phyloP scores from a whole-genome alignment of 2,797 vertebrate species.

The Peromyscus attwateri region DNA sequence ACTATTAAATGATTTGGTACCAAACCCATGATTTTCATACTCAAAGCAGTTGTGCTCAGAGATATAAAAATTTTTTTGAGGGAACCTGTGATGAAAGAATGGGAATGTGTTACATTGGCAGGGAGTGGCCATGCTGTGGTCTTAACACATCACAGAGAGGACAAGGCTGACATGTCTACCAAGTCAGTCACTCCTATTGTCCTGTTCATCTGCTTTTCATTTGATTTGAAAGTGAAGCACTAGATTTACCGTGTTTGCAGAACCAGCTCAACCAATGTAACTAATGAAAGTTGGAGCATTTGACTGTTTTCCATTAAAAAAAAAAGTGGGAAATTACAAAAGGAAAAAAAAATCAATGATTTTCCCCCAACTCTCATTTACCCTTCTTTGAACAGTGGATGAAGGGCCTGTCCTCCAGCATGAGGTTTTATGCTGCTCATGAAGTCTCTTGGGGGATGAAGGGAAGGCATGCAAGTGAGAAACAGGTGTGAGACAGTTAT shows the following conservation, averaged over 20 bases:
- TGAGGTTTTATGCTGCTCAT: slow-evolving; percentile 69
- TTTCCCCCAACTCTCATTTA: not conserved
- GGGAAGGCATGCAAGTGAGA: not conserved
- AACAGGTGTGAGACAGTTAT: slow-evolving; percentile 25
- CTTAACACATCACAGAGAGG: not conserved
- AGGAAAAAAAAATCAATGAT: slow-evolving; percentile 50
- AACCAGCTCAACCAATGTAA: not conserved
- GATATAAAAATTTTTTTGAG: not conserved
- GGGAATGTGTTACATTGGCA: not conserved
- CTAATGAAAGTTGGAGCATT: slow-evolving; percentile 5
- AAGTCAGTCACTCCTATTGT: not conserved
- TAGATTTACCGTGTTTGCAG: not conserved
- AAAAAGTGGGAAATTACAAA: not conserved
- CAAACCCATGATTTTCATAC: slow-evolving; percentile 8
- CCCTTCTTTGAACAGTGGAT: not conserved
- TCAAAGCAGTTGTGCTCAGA: not conserved
- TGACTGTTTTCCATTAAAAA: slow-evolving; percentile 60
- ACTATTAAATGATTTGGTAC: not conserved
- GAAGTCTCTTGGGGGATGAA: not conserved
- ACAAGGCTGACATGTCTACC: not conserved
- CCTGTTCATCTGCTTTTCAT: not conserved
- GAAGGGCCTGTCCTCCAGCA: slow-evolving; percentile 67
- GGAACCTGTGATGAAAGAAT: not conserved
- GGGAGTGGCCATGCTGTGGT: not conserved
- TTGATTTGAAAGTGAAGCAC: slow-evolving; percentile 60